Percentiles rank a stretch among this genome's conserved stretches.
phyloP scores from a whole-genome alignment of 1,140 invertebrate species.

The Dolichoris vasculosae region DNA sequence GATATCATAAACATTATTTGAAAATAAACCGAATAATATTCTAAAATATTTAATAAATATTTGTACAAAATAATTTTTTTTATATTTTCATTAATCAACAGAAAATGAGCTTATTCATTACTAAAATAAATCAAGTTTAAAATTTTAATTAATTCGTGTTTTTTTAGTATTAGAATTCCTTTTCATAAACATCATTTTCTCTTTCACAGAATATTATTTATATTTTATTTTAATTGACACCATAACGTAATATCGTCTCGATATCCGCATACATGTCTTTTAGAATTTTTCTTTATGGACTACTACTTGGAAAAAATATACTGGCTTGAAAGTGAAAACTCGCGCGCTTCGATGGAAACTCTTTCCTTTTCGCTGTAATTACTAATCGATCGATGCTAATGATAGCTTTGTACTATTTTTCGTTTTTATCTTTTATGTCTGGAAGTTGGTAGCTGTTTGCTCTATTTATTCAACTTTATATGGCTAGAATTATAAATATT shows the following conservation, averaged over 20 bases:
- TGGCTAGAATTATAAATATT: conserved; percentile 11
- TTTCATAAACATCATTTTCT: background rate
- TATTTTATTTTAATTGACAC: background rate
- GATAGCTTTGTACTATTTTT: conserved; percentile 19
- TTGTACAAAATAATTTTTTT: no score
- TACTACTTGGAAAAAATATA: background rate
- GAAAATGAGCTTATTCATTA: no score
- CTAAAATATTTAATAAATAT: no score
- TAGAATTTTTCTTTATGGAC: background rate
- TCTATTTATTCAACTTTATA: conserved; percentile 16
- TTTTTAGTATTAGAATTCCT: background rate
- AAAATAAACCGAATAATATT: no score
- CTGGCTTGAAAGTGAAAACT: conserved; percentile 40
- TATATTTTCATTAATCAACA: no score
- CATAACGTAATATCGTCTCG: background rate
- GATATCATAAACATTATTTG: no score
- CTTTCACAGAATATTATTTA: background rate
- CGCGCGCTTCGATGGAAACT: conserved; percentile 11
- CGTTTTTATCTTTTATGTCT: conserved; percentile 20
- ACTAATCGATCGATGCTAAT: conserved; percentile 48
- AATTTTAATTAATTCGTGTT: background rate
- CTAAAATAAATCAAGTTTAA: background rate
- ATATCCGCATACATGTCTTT: background rate
- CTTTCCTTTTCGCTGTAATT: conserved; percentile 42
- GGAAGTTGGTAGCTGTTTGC: background rate